phyloP scores from a whole-genome alignment of 2,888 invertebrate species.

The Tipula confusa region DNA sequence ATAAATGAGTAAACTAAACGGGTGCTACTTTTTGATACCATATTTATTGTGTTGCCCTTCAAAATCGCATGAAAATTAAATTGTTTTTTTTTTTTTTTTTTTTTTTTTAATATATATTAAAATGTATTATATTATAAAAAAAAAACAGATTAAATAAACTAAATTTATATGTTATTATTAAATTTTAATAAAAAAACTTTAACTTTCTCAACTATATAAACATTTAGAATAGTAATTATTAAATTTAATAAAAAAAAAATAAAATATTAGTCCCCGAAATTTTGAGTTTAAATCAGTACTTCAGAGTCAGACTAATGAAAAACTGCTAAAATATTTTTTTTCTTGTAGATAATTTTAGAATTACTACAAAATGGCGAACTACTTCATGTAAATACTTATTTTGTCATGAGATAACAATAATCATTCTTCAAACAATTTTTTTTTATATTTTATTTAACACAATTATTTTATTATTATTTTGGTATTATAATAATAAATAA shows the following conservation, averaged over 20 bases:
- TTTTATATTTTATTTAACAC: neutral
- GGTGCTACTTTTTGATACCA: constrained; percentile 35
- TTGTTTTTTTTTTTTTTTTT: neutral
- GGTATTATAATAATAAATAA: constrained; percentile 16
- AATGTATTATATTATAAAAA: neutral
- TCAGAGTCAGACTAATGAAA: constrained; percentile 16
- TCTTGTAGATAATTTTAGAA: constrained; percentile 21
- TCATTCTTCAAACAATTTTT: neutral
- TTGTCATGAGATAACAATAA: constrained; percentile 25
- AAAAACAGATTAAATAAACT: neutral
- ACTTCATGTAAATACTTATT: neutral
- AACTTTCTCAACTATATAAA: neutral
- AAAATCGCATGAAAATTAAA: constrained; percentile 20
- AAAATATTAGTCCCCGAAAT: neutral
- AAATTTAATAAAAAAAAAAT: neutral
- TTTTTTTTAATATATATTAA: too few species aligned
- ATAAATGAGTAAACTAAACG: constrained; percentile 34
- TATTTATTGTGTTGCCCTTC: constrained; percentile 15
- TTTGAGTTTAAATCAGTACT: neutral
- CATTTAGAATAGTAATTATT: neutral
- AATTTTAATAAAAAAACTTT: neutral
- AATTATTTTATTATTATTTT: neutral
- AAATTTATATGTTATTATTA: neutral
- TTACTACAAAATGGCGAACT: constrained; percentile 28
- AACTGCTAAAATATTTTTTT: neutral